Percentiles rank a stretch among this genome's conserved stretches.
phyloP scores from a whole-genome alignment of 2,888 invertebrate species.

The Rhaphigaster nebulosa region DNA sequence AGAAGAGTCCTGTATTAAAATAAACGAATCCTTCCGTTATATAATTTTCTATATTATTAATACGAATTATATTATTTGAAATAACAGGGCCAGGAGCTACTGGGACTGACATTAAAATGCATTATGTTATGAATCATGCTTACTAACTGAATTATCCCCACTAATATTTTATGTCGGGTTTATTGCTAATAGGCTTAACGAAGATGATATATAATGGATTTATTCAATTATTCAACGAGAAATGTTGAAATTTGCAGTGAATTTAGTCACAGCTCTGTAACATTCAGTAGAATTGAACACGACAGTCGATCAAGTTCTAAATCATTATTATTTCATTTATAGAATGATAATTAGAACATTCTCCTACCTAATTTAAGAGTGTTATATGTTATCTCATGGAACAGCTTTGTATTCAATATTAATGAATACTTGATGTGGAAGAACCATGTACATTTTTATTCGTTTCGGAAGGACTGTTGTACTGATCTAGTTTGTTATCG shows the following conservation, averaged over 20 bases:
- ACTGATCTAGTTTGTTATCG: too few relatives aligned
- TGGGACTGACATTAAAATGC: not conserved
- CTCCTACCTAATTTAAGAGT: not conserved
- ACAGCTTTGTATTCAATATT: too few relatives aligned
- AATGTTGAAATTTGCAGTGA: constrained; percentile 18
- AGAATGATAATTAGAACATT: not conserved
- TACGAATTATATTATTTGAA: not conserved
- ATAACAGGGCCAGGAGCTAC: not conserved
- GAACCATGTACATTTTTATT: too few relatives aligned
- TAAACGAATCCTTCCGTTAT: too few relatives aligned
- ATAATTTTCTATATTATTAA: too few relatives aligned
- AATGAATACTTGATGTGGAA: too few relatives aligned
- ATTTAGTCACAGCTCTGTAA: not conserved
- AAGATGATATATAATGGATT: constrained; percentile 3
- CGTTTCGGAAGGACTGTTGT: too few relatives aligned
- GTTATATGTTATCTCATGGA: not conserved
- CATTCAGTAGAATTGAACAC: not conserved
- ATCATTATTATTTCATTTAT: not conserved
- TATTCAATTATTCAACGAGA: constrained; percentile 3
- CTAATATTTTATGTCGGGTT: constrained; percentile 19
- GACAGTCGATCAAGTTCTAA: not conserved
- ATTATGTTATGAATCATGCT: constrained; percentile 30
- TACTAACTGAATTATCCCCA: not conserved
- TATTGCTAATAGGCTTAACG: not conserved
- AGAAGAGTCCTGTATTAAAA: too few relatives aligned